A percentile compares a stretch with the other conserved stretches of the same genome.
Conservation (phyloP, 2,797 vertebrate species). For the Knipowitschia caucasica region DNA sequence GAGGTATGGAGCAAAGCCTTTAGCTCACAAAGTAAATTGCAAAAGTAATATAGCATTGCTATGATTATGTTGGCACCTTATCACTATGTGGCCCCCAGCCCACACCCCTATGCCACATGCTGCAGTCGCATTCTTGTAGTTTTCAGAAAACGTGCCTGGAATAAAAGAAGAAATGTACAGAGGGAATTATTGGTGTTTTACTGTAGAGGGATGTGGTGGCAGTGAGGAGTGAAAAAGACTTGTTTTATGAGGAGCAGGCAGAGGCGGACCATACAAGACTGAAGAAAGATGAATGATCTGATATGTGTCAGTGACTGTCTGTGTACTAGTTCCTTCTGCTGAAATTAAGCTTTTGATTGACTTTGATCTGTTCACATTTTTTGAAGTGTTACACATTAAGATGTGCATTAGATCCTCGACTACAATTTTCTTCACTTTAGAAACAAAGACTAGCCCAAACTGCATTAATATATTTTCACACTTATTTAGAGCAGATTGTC, state of each 20-base stretch:
- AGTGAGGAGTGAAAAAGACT: constrained; percentile 8
- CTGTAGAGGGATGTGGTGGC: constrained; percentile 1
- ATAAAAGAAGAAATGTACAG: constrained; percentile 37
- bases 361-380: not conserved
- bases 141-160: constrained; percentile 53
- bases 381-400: not conserved
- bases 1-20: not conserved
- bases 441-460: not conserved
- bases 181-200: not conserved
- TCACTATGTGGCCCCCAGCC: constrained; percentile 5
- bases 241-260: constrained; percentile 2
- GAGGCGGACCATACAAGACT: constrained; percentile 20
- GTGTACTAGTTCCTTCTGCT: not conserved
- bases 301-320: constrained; percentile 9
- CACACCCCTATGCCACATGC: constrained; percentile 15
- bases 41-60: not conserved
- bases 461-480: not conserved
- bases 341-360: not conserved
- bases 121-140: constrained; percentile 37
- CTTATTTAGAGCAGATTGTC: not conserved
- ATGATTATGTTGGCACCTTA: constrained; percentile 1
- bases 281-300: constrained; percentile 25
- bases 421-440: not conserved
- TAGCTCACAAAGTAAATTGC: constrained; percentile 1
- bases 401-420: not conserved